Evolutionary conservation across 2,888 invertebrate genomes (phyloP).

Genomic region (Muscina levida): DNA sequence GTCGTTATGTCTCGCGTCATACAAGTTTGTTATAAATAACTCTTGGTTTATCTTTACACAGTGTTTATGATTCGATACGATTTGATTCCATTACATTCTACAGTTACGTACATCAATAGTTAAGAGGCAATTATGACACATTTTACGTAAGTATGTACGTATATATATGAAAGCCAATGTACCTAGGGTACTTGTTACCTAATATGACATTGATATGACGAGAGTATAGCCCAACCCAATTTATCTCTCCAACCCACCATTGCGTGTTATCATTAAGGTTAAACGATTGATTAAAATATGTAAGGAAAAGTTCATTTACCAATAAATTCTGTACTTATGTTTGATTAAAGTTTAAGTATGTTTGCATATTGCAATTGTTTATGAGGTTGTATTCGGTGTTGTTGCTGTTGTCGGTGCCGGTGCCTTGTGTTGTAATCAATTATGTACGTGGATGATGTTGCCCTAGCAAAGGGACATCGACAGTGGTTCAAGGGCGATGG

Average conservation of each 20-base stretch:
- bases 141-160: background rate
- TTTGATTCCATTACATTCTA: background rate
- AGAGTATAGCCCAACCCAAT: no score
- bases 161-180: background rate
- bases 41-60: no score
- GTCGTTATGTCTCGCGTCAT: no score
- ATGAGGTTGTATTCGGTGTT: background rate
- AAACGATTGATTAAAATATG: slow-evolving; percentile 26
- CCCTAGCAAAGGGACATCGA: no score
- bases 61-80: no score
- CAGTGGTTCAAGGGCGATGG: no score
- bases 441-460: no score
- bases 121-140: slow-evolving; percentile 3
- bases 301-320: slow-evolving; percentile 18
- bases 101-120: slow-evolving; percentile 26
- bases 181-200: background rate
- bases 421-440: slow-evolving; percentile 22
- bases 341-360: slow-evolving; percentile 9
- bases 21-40: no score
- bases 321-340: slow-evolving; percentile 9
- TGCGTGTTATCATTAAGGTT: slow-evolving; percentile 33
- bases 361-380: slow-evolving; percentile 28
- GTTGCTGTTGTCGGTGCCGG: slow-evolving; percentile 12
- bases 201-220: slow-evolving; percentile 30
- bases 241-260: background rate